These are phyloP conservation scores for Meganola albula DNA, from an alignment of 2,888 invertebrate species.

Conservation along the genomic window DNA sequence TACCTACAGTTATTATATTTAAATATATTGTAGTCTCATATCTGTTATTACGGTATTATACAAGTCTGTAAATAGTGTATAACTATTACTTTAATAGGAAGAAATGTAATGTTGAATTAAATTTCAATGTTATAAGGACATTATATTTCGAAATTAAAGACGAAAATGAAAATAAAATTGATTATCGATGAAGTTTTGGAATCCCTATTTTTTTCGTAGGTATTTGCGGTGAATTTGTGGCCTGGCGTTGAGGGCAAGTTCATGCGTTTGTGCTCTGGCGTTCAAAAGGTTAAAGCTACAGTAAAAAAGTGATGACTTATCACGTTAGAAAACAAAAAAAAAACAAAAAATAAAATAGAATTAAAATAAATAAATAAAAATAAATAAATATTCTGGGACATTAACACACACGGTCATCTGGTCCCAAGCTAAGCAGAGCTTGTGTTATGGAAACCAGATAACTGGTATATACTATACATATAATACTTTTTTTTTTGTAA, in stretches of 20 bases:
- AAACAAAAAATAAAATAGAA: no score
- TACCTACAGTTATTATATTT: not conserved
- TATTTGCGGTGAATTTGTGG: constrained; percentile 6
- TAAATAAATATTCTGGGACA: no score
- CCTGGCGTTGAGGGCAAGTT: constrained; percentile 6
- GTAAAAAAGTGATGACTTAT: no score
- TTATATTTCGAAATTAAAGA: constrained; percentile 5
- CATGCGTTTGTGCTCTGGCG: constrained; percentile 3
- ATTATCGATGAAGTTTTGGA: constrained; percentile 4
- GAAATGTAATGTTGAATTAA: constrained; percentile 7
- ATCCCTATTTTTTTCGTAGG: constrained; percentile 8
- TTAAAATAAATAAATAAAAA: no score
- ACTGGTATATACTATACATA: no score
- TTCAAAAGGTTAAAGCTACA: not conserved
- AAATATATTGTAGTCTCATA: not conserved
- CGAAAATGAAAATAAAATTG: constrained; percentile 6
- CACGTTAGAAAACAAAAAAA: no score
- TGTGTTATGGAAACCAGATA: no score
- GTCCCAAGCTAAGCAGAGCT: no score
- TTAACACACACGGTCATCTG: no score
- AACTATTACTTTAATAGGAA: constrained; percentile 8
- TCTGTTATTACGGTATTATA: constrained; percentile 1
- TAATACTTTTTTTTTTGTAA: no score
- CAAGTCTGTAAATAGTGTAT: constrained; percentile 5
- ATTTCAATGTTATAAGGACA: constrained; percentile 8